Base-by-base conservation (phyloP, 2,888 invertebrate genomes). In the Troilus luridus region DNA sequence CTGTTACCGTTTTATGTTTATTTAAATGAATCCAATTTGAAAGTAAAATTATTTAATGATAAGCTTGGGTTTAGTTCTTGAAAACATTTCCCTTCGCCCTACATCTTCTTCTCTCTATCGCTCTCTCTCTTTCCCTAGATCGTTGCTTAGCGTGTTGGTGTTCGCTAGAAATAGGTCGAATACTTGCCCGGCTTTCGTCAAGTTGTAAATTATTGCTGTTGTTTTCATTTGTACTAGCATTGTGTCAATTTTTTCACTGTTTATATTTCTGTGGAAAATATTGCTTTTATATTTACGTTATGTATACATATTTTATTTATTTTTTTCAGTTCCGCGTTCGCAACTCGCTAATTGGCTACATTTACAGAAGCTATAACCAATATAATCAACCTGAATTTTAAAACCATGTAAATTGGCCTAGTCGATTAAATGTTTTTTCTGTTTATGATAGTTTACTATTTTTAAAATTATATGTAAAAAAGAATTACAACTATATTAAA, bases 11-110 rank as follows among this genome's bases (percentile, higher is more conserved):
- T 1, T 21, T 9, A 6, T 77, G 41, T 77, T 77, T 77, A 77
- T 77, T 77, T 77, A 77, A 77, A 41, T 77, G 27, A 17, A 19
- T 41, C 41, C 8, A 0, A 77, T 77, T 77, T 77, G 41, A 77
- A 77, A 77, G 72, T 77, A 77, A 77, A 77, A 77, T 77, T 77
- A 77, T 27, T 41, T 41, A 77, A 77, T 77, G 72, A 77, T 41
- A 77, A 77, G 41, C 27, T 41, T 14, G 67, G 24, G 67, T 24
- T 67, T 67, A 67, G 67, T 67, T 67, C 17, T 27, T 19, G 27
- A 17, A 77, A 77, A 27, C 72, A 77, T 77, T 77, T 77, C 27
- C 41, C 17, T 59, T 41, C 41, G 41, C 41, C 41, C 41, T 41
- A 41, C 41, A 2, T 41, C 41, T 17, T 77, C 17, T 77, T 77